Evolutionary conservation across 2,797 vertebrate genomes (phyloP), one percentile per base, ranked within the genome.

Genomic region (Phataginus tetradactyla): DNA sequence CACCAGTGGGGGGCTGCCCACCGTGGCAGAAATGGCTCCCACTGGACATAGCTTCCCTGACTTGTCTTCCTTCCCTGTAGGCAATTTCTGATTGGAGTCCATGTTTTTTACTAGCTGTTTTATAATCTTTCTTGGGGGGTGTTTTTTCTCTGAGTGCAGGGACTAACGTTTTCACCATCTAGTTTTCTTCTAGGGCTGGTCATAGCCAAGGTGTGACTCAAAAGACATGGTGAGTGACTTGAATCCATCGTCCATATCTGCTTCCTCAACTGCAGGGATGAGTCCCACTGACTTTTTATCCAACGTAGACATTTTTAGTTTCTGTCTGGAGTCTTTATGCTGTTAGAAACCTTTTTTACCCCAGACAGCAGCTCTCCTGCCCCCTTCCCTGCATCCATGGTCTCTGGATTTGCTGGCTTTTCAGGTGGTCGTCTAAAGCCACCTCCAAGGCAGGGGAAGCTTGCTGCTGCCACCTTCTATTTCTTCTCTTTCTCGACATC

Each of bases 121-220:
- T 98, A 96, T 98, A 97, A 75, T 96, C 98, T 0, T 98, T 97
- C 97, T 98, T 97, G 42, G 98, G 98, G 75, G 95, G 98, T 78
- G 88, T 96, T 96, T 99, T 99, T 77, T 99, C 99, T 1, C 81
- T 93, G 61, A 5, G 5, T 37, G 86, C 34, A 23, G 97, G 27
- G 20, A n/a, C 78, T 1, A 96, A 27, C 6, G 98, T 78, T 75
- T 98, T 34, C 90, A 45, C 89, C 80, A 93, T 98, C 95, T 99
- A 45, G 45, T 98, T 98, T 99, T 99, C 12, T 99, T 98, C 74
- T 98, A 98, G 0, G 99, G 99, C 57, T 99, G 99, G 75, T 99
- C 99, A 0, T 99, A 99, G 3, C 99, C 99, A 86, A 99, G 99
- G 92, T 99, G 99, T 0, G 99, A 99, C 97, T 99, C 99, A 20